Evolutionary conservation across 23 tunicate genomes (phyloP).

Genomic region (Oikopleura dioica): DNA sequence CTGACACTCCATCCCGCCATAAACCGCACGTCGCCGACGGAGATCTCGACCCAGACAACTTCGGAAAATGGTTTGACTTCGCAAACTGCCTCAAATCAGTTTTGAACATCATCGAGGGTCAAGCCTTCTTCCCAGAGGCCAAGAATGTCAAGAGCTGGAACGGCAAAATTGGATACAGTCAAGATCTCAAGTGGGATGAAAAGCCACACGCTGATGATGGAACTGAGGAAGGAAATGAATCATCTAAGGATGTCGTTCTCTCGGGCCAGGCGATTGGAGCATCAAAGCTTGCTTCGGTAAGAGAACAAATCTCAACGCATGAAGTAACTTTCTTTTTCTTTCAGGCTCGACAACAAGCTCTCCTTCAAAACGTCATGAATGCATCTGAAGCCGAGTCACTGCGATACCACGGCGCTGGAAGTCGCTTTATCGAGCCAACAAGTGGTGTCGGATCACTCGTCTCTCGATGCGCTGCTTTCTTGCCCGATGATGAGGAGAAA

Average conservation of each 20-base stretch:
- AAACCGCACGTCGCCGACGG: not conserved
- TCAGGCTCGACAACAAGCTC: too few species aligned
- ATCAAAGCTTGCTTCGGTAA: not conserved
- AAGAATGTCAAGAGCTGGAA: not conserved
- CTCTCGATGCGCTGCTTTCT: not conserved
- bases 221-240: not conserved
- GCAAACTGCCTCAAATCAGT: not conserved
- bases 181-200: not conserved
- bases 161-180: not conserved
- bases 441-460: not conserved
- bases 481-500: not conserved
- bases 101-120: not conserved
- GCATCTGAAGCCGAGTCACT: not conserved
- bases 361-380: constrained; percentile 4
- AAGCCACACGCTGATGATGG: not conserved
- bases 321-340: too few species aligned
- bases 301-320: too few species aligned
- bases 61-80: not conserved
- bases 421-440: not conserved
- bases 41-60: not conserved
- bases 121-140: not conserved
- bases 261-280: not conserved
- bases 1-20: not conserved
- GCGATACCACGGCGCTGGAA: not conserved
- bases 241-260: not conserved